Percentiles rank a stretch among this genome's conserved stretches.
Conservation (phyloP, 2,888 invertebrate species). For the Baronia brevicornis region DNA sequence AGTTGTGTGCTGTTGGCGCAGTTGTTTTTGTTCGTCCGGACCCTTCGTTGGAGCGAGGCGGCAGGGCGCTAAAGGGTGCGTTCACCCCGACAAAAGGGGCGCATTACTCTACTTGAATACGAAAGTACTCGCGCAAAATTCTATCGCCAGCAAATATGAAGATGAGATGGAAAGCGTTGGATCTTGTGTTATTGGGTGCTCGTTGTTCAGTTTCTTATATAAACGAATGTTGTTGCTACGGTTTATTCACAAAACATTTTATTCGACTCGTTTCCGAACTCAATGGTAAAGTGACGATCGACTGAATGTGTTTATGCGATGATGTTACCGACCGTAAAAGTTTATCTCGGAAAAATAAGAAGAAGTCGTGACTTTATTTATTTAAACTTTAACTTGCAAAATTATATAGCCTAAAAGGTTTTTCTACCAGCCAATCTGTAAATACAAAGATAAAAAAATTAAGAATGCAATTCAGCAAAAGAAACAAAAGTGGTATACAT, state of each 20-base stretch:
- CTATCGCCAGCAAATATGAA: constrained; percentile 29
- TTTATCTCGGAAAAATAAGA: no score
- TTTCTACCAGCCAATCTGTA: no score
- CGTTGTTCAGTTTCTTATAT: constrained; percentile 13
- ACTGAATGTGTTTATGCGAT: no score
- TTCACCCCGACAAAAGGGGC: constrained; percentile 26
- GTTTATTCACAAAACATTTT: constrained; percentile 7
- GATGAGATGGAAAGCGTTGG: constrained; percentile 23
- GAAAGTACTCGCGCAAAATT: constrained; percentile 36
- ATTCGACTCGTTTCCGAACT: constrained; percentile 8
- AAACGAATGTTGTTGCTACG: constrained; percentile 2
- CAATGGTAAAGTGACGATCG: constrained; percentile 9
- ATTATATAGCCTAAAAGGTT: no score
- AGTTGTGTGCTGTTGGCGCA: constrained; percentile 11
- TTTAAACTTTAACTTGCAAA: no score
- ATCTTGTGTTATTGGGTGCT: constrained; percentile 16
- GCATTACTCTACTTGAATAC: constrained; percentile 32
- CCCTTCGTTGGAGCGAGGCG: constrained; percentile 21
- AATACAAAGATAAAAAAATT: no score
- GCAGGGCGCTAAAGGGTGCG: constrained; percentile 26
- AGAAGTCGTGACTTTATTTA: no score
- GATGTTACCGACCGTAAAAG: no score
- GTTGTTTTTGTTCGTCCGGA: constrained; percentile 36
- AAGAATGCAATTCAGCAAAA: no score
- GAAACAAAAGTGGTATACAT: no score